phyloP scores from a whole-genome alignment of 1,140 invertebrate species.

The Lordiphosa clarofinis region DNA sequence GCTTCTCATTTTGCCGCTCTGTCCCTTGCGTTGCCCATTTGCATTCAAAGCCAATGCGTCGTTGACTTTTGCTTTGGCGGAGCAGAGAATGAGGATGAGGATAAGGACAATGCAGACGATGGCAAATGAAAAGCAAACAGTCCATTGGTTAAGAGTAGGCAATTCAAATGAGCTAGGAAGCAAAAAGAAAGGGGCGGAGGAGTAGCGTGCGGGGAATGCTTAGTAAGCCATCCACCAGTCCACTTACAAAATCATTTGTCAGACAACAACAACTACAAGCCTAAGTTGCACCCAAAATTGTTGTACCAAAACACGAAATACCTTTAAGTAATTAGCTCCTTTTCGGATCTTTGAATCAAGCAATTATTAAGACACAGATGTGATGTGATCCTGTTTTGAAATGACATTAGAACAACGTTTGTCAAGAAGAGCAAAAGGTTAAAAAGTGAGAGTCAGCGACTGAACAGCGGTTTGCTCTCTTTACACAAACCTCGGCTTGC shows the following conservation, averaged over 20 bases:
- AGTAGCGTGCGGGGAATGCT: too few species aligned
- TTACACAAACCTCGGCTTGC: too few species aligned
- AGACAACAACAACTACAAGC: constrained; percentile 3
- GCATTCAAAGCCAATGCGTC: constrained; percentile 67
- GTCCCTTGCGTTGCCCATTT: constrained; percentile 46
- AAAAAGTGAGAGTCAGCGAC: too few species aligned
- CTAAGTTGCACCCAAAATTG: too few species aligned
- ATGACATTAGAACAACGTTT: too few species aligned
- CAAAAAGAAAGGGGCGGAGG: neutral
- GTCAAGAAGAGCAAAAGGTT: too few species aligned
- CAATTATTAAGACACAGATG: too few species aligned
- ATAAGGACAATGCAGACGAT: neutral
- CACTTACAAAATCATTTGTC: neutral
- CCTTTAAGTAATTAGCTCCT: too few species aligned
- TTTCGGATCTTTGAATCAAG: too few species aligned
- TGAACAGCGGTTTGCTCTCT: too few species aligned
- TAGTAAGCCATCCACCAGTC: neutral
- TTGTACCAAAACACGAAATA: too few species aligned
- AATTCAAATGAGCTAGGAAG: constrained; percentile 35
- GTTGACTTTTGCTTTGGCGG: constrained; percentile 62
- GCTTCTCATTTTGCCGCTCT: constrained; percentile 33
- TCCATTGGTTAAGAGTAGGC: constrained; percentile 28
- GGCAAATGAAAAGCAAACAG: constrained; percentile 50
- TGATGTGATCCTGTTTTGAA: too few species aligned
- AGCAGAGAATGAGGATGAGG: neutral